A percentile compares a stretch with the other conserved stretches of the same genome.
These are phyloP conservation scores for Drosophila punjabiensis DNA, from an alignment of 1,140 invertebrate genomes.

Conservation along the genomic window DNA sequence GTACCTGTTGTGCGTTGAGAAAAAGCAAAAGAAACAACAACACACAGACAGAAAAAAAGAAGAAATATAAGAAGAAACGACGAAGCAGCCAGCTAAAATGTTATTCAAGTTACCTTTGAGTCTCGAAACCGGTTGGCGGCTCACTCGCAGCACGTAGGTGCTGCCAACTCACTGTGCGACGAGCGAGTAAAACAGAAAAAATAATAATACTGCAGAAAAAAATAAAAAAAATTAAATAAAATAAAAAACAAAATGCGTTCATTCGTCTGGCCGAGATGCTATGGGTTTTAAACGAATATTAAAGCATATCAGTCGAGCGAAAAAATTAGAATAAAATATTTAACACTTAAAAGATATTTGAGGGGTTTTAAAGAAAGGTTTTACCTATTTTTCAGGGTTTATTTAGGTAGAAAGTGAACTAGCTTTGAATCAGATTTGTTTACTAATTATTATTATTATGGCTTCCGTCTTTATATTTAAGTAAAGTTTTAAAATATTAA, in stretches of 20 bases:
- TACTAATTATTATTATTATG: not conserved
- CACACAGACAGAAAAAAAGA: conserved; percentile 30
- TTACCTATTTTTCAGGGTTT: not conserved
- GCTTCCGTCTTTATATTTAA: no score
- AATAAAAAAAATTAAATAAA: not conserved
- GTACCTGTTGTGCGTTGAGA: conserved; percentile 61
- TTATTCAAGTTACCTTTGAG: conserved; percentile 64
- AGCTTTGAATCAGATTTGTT: not conserved
- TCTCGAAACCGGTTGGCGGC: conserved; percentile 53
- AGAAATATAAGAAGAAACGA: conserved; percentile 18
- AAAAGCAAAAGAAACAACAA: conserved; percentile 41
- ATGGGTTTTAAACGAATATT: not conserved
- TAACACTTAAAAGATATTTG: not conserved
- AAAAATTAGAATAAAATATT: not conserved
- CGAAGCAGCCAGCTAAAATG: conserved; percentile 41
- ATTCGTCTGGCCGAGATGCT: conserved; percentile 21
- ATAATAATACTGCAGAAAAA: conserved; percentile 10
- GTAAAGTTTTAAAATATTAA: no score
- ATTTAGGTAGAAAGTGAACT: not conserved
- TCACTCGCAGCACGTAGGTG: conserved; percentile 49
- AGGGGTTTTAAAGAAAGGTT: no score
- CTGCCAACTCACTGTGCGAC: conserved; percentile 54
- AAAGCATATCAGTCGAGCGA: not conserved
- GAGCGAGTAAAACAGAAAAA: conserved; percentile 26
- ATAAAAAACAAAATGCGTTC: conserved; percentile 24